Percentiles rank a stretch among this genome's conserved stretches.
phyloP scores from a whole-genome alignment of 1,140 invertebrate genomes.

The Solen grandis region DNA sequence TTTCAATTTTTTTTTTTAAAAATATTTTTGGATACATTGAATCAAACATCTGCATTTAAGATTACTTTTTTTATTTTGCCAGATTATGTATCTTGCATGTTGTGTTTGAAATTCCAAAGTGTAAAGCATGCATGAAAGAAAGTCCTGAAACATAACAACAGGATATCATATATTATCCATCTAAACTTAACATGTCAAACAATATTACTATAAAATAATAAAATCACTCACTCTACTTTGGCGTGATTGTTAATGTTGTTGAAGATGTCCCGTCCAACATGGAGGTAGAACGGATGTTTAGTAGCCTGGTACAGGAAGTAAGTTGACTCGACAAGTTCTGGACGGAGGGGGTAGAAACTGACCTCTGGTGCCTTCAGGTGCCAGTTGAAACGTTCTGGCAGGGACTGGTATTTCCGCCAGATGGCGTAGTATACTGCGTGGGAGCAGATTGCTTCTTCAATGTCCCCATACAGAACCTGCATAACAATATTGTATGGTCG shows the following conservation, averaged over 20 bases:
- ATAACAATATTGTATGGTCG: too few species aligned
- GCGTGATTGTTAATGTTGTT: conserved; percentile 84
- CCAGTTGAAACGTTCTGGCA: conserved; percentile 89
- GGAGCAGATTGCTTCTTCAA: conserved; percentile 88
- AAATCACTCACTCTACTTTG: conserved; percentile 81
- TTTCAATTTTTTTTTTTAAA: too few species aligned
- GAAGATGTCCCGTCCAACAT: conserved; percentile 86
- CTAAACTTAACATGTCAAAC: too few species aligned
- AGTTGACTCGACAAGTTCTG: conserved; percentile 87
- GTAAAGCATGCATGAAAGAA: too few species aligned
- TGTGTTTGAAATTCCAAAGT: too few species aligned
- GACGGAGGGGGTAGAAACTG: conserved; percentile 86
- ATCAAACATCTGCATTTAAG: too few species aligned
- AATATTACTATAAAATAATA: neutral
- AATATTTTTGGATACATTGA: too few species aligned
- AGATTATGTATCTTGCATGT: too few species aligned
- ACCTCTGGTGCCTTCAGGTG: conserved; percentile 85
- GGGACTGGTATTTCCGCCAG: conserved; percentile 85
- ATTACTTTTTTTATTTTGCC: too few species aligned
- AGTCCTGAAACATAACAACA: too few species aligned
- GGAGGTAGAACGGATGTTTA: conserved; percentile 87
- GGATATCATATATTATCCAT: too few species aligned
- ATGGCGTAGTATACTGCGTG: conserved; percentile 87
- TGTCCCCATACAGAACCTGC: conserved; percentile 86
- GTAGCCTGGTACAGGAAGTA: conserved; percentile 88